phyloP scores from a whole-genome alignment of 2,888 invertebrate genomes.

The Hyles lineata region DNA sequence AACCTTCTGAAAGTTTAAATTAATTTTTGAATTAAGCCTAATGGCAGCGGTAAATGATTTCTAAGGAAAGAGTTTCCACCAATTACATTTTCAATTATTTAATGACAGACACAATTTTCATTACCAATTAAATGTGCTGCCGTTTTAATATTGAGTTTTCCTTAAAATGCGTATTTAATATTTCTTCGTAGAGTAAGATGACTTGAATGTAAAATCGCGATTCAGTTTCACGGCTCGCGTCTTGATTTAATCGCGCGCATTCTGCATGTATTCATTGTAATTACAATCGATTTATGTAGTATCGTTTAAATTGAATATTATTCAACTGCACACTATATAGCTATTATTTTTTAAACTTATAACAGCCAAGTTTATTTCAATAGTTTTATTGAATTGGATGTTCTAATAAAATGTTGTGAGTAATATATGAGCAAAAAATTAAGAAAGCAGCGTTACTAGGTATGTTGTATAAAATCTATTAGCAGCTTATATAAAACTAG shows the following conservation, averaged over 20 bases:
- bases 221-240: neutral
- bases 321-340: too few relatives aligned
- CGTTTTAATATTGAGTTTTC: conserved; percentile 48
- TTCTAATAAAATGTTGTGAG: too few relatives aligned
- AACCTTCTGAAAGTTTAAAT: conserved; percentile 84
- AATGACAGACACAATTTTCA: conserved; percentile 70
- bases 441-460: neutral
- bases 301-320: neutral
- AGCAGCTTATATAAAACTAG: neutral
- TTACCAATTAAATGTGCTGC: conserved; percentile 59
- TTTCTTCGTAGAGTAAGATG: neutral
- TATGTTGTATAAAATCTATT: neutral
- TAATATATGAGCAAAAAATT: neutral
- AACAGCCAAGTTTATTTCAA: too few relatives aligned
- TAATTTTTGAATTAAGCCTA: conserved; percentile 84
- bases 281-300: neutral
- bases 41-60: conserved; percentile 81
- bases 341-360: too few relatives aligned
- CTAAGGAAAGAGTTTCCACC: conserved; percentile 80
- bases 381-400: too few relatives aligned
- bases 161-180: too few relatives aligned
- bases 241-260: neutral
- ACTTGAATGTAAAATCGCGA: neutral
- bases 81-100: conserved; percentile 79
- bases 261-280: neutral